phyloP scores from a whole-genome alignment of 2,797 vertebrate species.

The Smutsia temminckii region DNA sequence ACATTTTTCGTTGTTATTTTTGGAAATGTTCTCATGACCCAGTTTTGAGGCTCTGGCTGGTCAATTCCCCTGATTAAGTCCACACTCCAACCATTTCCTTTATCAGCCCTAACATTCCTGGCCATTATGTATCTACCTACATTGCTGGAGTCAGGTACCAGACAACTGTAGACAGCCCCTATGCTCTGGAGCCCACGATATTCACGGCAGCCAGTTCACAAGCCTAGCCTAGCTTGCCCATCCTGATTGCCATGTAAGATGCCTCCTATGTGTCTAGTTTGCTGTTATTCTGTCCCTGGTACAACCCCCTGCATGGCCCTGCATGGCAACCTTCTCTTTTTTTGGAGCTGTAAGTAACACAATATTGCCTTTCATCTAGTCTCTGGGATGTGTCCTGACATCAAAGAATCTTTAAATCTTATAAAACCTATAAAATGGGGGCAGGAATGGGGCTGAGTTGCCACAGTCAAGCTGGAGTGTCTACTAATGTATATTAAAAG shows the following conservation, averaged over 20 bases:
- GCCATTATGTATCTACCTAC: too few species aligned
- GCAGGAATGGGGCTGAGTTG: not conserved
- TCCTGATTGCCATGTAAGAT: not conserved
- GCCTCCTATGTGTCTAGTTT: not conserved
- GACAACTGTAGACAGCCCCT: not conserved
- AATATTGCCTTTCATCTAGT: not conserved
- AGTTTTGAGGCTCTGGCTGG: not conserved
- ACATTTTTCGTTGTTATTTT: not conserved
- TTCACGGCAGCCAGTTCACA: not conserved
- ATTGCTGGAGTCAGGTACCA: not conserved
- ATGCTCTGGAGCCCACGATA: not conserved
- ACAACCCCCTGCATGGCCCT: too few species aligned
- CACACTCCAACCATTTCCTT: not conserved
- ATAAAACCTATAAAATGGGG: not conserved
- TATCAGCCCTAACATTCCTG: not conserved
- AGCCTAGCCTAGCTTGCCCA: not conserved
- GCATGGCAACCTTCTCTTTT: not conserved
- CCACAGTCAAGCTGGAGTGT: not conserved
- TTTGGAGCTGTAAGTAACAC: not conserved
- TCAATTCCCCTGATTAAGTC: not conserved
- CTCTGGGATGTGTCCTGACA: not conserved
- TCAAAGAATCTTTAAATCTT: slow-evolving; percentile 19
- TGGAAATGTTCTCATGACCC: not conserved
- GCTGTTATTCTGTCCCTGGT: not conserved
- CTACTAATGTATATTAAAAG: not conserved